phyloP scores from a whole-genome alignment of 2,888 invertebrate genomes.

The Aricia artaxerxes region DNA sequence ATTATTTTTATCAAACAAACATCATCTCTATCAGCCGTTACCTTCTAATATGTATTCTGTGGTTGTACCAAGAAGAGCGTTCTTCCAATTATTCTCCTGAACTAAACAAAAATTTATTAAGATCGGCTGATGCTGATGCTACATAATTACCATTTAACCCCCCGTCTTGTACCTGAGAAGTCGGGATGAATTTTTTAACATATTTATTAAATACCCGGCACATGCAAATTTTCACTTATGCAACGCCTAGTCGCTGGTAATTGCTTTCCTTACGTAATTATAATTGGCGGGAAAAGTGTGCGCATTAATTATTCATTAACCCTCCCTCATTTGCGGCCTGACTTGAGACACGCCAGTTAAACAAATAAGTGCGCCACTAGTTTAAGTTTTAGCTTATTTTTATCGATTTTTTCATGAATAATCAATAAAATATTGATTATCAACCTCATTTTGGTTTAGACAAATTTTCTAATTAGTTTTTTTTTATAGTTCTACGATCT shows the following conservation, averaged over 20 bases:
- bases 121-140: slow-evolving; percentile 7
- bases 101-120: not conserved
- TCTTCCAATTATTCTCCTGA: not conserved
- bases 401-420: slow-evolving; percentile 48
- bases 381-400: slow-evolving; percentile 60
- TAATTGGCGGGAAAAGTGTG: slow-evolving; percentile 74
- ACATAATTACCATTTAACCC: slow-evolving; percentile 17
- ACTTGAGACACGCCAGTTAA: slow-evolving; percentile 72
- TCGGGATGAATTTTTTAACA: slow-evolving; percentile 30
- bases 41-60: too few species aligned
- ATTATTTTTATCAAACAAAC: too few species aligned
- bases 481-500: too few species aligned
- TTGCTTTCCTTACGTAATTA: slow-evolving; percentile 74
- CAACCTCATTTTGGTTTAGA: not conserved
- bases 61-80: not conserved
- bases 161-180: not conserved
- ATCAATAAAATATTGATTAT: too few species aligned
- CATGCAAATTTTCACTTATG: slow-evolving; percentile 46
- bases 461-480: not conserved
- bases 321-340: slow-evolving; percentile 65
- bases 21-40: too few species aligned
- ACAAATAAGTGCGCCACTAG: slow-evolving; percentile 59
- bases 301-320: slow-evolving; percentile 77
- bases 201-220: slow-evolving; percentile 37
- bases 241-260: slow-evolving; percentile 51